Percentiles rank a stretch among this genome's conserved stretches.
Evolutionary conservation across 1,140 invertebrate genomes (phyloP).

Genomic region (Helicoverpa zea): DNA sequence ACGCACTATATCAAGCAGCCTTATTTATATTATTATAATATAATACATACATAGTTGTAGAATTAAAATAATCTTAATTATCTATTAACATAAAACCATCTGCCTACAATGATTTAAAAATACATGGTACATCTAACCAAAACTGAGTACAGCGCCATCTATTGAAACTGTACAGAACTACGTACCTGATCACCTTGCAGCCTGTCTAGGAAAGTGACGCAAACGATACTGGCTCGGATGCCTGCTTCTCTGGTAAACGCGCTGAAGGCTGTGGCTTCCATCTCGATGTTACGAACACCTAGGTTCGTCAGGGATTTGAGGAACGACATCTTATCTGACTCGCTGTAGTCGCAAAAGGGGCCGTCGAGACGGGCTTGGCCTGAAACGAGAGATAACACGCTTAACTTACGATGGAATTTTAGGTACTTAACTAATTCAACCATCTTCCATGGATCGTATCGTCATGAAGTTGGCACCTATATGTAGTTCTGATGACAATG

Average conservation of each 20-base stretch:
- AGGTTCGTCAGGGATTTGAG: slow-evolving; percentile 89
- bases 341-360: slow-evolving; percentile 96
- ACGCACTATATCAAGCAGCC: no score
- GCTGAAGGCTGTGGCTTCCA: slow-evolving; percentile 97
- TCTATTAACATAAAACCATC: no score
- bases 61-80: no score
- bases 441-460: no score
- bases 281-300: slow-evolving; percentile 98
- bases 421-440: no score
- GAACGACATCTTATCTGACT: slow-evolving; percentile 95
- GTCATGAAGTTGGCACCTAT: no score
- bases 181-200: slow-evolving; percentile 96
- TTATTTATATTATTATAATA: no score
- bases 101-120: no score
- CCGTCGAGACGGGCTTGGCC: slow-evolving; percentile 97
- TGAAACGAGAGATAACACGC: slow-evolving; percentile 55
- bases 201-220: slow-evolving; percentile 96
- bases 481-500: no score
- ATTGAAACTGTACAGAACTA: neutral
- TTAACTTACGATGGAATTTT: no score
- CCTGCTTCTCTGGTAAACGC: slow-evolving; percentile 95
- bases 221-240: slow-evolving; percentile 95
- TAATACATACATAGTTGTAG: no score
- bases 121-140: neutral
- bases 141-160: slow-evolving; percentile 42